phyloP scores from a whole-genome alignment of 1,140 invertebrate species.

The Lutraria rhynchaena region DNA sequence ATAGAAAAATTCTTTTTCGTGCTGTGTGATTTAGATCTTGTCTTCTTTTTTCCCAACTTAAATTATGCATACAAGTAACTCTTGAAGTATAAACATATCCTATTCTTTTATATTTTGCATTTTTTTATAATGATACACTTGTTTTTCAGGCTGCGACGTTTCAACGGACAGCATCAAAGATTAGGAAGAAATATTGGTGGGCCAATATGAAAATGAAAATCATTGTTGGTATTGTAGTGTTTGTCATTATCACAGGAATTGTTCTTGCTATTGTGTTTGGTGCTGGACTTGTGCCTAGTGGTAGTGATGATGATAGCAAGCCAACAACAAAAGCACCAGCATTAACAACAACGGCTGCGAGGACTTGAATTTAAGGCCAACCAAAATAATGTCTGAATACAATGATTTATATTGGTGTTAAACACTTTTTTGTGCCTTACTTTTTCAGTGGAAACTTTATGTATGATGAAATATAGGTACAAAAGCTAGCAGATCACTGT shows the following conservation, averaged over 20 bases:
- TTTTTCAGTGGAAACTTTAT: too few relatives aligned
- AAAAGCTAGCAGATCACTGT: too few relatives aligned
- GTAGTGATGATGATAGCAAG: constrained; percentile 4
- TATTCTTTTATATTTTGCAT: too few relatives aligned
- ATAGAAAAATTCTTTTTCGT: not conserved
- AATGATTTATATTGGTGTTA: too few relatives aligned
- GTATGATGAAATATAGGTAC: too few relatives aligned
- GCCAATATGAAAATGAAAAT: constrained; percentile 81
- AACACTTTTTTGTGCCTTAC: too few relatives aligned
- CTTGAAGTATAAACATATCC: too few relatives aligned
- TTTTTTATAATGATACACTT: too few relatives aligned
- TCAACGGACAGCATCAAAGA: constrained; percentile 74
- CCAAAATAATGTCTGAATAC: too few relatives aligned
- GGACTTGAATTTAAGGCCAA: not conserved
- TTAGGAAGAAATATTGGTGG: constrained; percentile 81
- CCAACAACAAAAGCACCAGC: constrained; percentile 2
- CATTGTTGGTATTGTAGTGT: constrained; percentile 70
- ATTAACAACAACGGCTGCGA: not conserved
- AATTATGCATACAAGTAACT: too few relatives aligned
- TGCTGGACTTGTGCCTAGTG: not conserved
- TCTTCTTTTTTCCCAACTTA: too few relatives aligned
- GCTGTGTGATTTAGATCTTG: too few relatives aligned
- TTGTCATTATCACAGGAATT: constrained; percentile 74
- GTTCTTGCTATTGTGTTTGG: constrained; percentile 62
- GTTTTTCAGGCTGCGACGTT: constrained; percentile 78